A percentile compares a stretch with the other conserved stretches of the same genome.
Conservation (phyloP, 2,797 vertebrate genomes). For the Channa striata region DNA sequence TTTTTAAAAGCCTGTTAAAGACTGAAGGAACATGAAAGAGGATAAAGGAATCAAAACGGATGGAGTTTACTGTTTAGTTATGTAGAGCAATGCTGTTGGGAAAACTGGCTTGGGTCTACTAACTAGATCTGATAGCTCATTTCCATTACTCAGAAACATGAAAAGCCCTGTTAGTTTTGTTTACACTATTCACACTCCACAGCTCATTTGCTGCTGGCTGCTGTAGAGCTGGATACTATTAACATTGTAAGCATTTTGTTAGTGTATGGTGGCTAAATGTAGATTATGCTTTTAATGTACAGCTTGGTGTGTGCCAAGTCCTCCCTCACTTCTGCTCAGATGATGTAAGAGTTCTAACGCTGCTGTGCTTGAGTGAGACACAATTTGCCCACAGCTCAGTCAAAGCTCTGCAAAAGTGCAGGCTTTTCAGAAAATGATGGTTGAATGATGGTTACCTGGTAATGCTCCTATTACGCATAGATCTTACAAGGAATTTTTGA, state of each 20-base stretch:
- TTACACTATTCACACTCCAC: conserved; percentile 37
- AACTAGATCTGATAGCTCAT: conserved; percentile 62
- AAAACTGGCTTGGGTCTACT: conserved; percentile 29
- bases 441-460: neutral
- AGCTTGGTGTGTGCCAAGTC: neutral
- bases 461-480: neutral
- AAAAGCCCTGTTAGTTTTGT: conserved; percentile 46
- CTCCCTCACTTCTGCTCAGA: conserved; percentile 1
- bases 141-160: conserved; percentile 49
- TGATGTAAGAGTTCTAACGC: conserved; percentile 1
- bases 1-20: conserved; percentile 25
- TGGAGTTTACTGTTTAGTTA: conserved; percentile 50
- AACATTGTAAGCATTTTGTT: conserved; percentile 19
- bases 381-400: neutral
- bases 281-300: conserved; percentile 19
- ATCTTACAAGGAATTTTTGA: neutral
- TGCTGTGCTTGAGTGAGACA: neutral
- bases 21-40: conserved; percentile 20
- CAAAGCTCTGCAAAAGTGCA: neutral
- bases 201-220: conserved; percentile 17
- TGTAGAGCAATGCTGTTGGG: conserved; percentile 49
- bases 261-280: conserved; percentile 10
- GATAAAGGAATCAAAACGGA: conserved; percentile 49
- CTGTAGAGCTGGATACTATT: conserved; percentile 10
- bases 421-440: neutral